Evolutionary conservation across 2,888 invertebrate genomes (phyloP).

Genomic region (Lathronympha strigana): DNA sequence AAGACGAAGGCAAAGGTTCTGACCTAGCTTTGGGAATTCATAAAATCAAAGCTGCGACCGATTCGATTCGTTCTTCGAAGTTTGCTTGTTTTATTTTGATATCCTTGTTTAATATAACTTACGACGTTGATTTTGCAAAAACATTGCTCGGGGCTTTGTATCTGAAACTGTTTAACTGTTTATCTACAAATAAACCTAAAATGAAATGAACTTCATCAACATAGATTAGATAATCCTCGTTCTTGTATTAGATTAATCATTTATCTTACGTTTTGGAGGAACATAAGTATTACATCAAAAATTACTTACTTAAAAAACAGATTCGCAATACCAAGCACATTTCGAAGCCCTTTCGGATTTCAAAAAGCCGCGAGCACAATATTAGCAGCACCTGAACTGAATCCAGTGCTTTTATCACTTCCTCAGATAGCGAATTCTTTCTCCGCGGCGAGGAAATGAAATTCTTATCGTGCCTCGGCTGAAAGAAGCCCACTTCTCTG

Average conservation of each 20-base stretch:
- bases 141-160: not conserved
- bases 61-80: slow-evolving; percentile 71
- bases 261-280: too few relatives aligned
- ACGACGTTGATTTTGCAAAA: slow-evolving; percentile 9
- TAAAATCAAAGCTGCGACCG: slow-evolving; percentile 71
- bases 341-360: slow-evolving; percentile 47
- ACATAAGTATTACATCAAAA: not conserved
- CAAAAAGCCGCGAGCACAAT: slow-evolving; percentile 55
- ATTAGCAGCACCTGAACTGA: slow-evolving; percentile 66
- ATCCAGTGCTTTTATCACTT: slow-evolving; percentile 80
- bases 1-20: slow-evolving; percentile 71
- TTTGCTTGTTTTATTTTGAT: slow-evolving; percentile 55
- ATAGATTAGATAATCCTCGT: not conserved
- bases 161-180: not conserved
- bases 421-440: slow-evolving; percentile 78
- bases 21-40: slow-evolving; percentile 81
- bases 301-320: slow-evolving; percentile 8
- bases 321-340: slow-evolving; percentile 34
- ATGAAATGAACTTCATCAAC: not conserved
- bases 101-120: slow-evolving; percentile 21
- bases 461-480: slow-evolving; percentile 82
- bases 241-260: too few relatives aligned
- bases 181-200: not conserved
- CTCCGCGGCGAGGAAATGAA: slow-evolving; percentile 81
- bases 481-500: slow-evolving; percentile 77